A percentile compares a stretch with the other conserved stretches of the same genome.
Conservation (phyloP, 1,140 invertebrate species). For the Agraylea sexmaculata region DNA sequence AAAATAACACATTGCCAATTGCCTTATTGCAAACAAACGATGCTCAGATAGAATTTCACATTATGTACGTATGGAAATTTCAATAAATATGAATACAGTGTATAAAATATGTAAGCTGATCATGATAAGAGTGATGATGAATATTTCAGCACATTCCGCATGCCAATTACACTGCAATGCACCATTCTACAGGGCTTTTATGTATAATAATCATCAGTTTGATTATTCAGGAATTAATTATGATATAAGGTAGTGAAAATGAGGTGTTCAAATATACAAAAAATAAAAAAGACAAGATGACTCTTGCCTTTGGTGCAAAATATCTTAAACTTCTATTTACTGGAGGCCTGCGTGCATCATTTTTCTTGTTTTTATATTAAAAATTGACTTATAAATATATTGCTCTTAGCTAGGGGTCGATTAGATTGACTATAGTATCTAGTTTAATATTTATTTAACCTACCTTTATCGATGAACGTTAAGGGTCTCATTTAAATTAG, state of each 20-base stretch:
- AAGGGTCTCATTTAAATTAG: conserved; percentile 2
- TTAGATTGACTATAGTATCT: too few species aligned
- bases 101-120: conserved; percentile 4
- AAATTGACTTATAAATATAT: too few species aligned
- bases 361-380: too few species aligned
- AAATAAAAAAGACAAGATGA: too few species aligned
- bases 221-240: background rate
- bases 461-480: conserved; percentile 12
- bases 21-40: background rate
- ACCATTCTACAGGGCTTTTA: conserved; percentile 20
- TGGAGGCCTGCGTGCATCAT: too few species aligned
- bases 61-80: too few species aligned
- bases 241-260: background rate
- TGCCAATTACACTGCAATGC: conserved; percentile 20
- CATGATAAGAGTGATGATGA: conserved; percentile 3
- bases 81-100: conserved; percentile 1
- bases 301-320: too few species aligned
- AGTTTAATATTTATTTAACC: too few species aligned
- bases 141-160: conserved; percentile 12
- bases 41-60: background rate
- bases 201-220: conserved; percentile 1
- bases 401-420: too few species aligned
- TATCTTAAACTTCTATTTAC: too few species aligned
- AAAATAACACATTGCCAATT: conserved; percentile 2
- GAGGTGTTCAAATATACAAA: background rate